phyloP scores from a whole-genome alignment of 2,888 invertebrate species.

The Heterodera filipjevi region DNA sequence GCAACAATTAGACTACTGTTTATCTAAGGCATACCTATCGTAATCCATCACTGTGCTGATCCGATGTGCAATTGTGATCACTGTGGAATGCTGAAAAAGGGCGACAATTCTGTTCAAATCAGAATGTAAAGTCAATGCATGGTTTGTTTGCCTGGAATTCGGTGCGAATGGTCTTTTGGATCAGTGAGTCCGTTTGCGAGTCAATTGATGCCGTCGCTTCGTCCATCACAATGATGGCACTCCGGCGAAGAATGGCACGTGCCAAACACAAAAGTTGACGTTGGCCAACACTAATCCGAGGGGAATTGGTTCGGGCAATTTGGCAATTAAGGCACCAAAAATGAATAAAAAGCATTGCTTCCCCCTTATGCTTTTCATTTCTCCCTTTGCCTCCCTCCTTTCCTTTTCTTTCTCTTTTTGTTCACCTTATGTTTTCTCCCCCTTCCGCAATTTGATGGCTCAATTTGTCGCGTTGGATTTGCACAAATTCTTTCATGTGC shows the following conservation, averaged over 20 bases:
- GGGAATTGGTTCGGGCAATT: not conserved
- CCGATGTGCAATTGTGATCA: constrained; percentile 76
- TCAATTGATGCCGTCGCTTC: constrained; percentile 70
- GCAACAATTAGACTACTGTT: no score
- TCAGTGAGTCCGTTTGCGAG: constrained; percentile 54
- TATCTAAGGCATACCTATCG: constrained; percentile 67
- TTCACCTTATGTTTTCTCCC: constrained; percentile 77
- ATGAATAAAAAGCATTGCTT: not conserved
- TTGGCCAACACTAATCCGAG: constrained; percentile 68
- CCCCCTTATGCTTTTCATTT: not conserved
- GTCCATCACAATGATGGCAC: constrained; percentile 70
- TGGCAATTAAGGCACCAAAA: not conserved
- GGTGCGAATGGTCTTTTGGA: constrained; percentile 74
- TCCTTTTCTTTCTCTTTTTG: not conserved
- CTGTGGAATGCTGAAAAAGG: constrained; percentile 71
- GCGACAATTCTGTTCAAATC: no score
- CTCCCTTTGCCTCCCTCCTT: not conserved
- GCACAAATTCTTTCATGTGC: constrained; percentile 83
- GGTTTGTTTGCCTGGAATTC: constrained; percentile 70
- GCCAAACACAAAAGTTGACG: constrained; percentile 69
- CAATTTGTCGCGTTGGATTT: constrained; percentile 76
- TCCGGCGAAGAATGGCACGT: constrained; percentile 67
- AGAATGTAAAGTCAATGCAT: not conserved
- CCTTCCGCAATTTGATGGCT: constrained; percentile 85
- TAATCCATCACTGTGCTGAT: constrained; percentile 90